Evolutionary conservation across 2,797 vertebrate genomes (phyloP).

Genomic region (Manis pentadactyla): DNA sequence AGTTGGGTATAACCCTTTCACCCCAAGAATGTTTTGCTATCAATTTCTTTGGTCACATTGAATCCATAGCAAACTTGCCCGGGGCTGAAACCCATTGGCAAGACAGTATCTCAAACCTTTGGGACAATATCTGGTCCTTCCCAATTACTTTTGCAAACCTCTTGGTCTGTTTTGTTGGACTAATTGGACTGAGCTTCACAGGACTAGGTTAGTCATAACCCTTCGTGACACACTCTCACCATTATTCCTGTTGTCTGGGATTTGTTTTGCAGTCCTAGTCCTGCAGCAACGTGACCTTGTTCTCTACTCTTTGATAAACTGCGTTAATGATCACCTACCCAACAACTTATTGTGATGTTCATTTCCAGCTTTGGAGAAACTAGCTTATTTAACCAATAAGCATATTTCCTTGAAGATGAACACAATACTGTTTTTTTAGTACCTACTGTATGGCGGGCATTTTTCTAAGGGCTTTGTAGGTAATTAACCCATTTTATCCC

Average conservation of each 20-base stretch:
- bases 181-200: background rate
- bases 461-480: background rate
- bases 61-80: too few relatives aligned
- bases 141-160: background rate
- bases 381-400: background rate
- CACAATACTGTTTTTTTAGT: background rate
- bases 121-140: background rate
- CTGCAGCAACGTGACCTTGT: background rate
- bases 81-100: too few relatives aligned
- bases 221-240: background rate
- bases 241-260: background rate
- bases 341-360: background rate
- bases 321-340: background rate
- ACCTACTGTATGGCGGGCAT: background rate
- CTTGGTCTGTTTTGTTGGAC: background rate
- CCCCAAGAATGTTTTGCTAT: too few relatives aligned
- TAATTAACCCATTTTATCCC: background rate
- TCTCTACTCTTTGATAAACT: background rate
- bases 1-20: too few relatives aligned
- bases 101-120: background rate
- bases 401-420: conserved; percentile 10
- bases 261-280: background rate
- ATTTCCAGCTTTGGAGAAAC: background rate
- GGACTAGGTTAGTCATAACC: background rate
- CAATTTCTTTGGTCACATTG: too few relatives aligned